Percentiles rank a stretch among this genome's conserved stretches.
These are phyloP conservation scores for Corella eumyota DNA, from an alignment of 23 tunicate species.

Conservation along the genomic window DNA sequence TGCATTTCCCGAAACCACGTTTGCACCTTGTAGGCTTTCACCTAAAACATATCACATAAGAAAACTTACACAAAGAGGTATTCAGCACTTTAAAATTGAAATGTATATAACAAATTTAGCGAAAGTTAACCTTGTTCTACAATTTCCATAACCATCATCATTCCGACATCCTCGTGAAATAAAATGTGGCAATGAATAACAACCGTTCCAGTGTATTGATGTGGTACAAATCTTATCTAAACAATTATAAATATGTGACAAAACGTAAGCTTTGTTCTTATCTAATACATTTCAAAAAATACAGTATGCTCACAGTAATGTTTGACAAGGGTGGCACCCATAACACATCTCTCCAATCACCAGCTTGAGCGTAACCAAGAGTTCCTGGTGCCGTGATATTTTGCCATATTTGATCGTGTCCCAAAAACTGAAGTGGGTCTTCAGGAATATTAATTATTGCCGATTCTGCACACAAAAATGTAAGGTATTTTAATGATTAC, in stretches of 20 bases:
- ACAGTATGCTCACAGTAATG: constrained; percentile 32
- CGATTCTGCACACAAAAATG: no score
- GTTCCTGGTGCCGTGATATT: constrained; percentile 2
- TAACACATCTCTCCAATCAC: constrained; percentile 23
- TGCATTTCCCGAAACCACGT: no score
- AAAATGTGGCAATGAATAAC: constrained; percentile 41
- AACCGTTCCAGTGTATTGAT: constrained; percentile 27
- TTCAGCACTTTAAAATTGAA: no score
- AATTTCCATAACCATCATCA: constrained; percentile 33
- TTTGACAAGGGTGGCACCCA: constrained; percentile 27
- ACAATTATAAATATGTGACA: constrained; percentile 1
- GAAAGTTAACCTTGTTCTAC: background rate
- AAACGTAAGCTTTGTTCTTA: no score
- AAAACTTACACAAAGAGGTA: no score
- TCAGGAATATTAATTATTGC: background rate
- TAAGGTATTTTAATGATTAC: no score
- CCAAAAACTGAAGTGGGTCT: constrained; percentile 1
- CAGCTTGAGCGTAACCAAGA: constrained; percentile 28
- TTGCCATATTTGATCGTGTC: constrained; percentile 19
- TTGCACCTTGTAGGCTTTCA: no score
- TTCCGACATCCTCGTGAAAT: constrained; percentile 23
- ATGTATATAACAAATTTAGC: no score
- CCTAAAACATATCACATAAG: no score
- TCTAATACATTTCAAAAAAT: no score
- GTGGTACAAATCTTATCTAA: constrained; percentile 15